Evolutionary conservation across 2,113 vertebrate species (phyloP), one percentile per base, ranked within the genome.

Genomic region (Cottus gobio): DNA sequence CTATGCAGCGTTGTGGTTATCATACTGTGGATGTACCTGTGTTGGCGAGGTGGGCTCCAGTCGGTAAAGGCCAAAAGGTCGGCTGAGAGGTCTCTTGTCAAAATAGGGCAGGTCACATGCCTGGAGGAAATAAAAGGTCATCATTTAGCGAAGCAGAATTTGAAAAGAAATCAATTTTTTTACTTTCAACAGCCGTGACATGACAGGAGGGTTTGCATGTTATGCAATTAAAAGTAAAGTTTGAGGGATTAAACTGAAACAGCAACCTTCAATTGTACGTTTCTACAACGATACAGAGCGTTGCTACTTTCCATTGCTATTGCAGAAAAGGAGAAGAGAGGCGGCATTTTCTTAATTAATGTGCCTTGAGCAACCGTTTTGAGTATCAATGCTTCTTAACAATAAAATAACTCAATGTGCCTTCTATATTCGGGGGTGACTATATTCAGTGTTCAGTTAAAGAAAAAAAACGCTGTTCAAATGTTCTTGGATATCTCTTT

Each of bases 41-140:
- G 94, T 95, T 12, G 95, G 95, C 2, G 95, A 95, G 71, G 94
- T 94, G 63, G 95, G 95, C 87, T 95, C 95, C 84, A 95, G 90
- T 12, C 95, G 90, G 83, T 95, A 95, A 90, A 94, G 94, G 85
- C 94, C 89, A 84, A 95, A 95, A 2, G 93, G 94, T 87, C 94
- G 87, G 72, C 90, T 93, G 75, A 95, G 86, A 62, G 93, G 87
- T 88, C 95, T 92, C 92, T 95, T 95, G 86, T 95, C 95, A 75
- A 95, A 95, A 75, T 95, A 95, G 24, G 93, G 89, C 48, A 95
- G 90, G 69, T 95, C 95, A 84, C 94, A 95, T 36, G 91, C 93
- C 94, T 95, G 86, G 18, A 73, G 26, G 72, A 44, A 31, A 56
- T 2, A 66, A 2, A 9, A 48, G n/a, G 15, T 2, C 22, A 1